phyloP scores from a whole-genome alignment of 2,888 invertebrate species.

The Phasia obesa region DNA sequence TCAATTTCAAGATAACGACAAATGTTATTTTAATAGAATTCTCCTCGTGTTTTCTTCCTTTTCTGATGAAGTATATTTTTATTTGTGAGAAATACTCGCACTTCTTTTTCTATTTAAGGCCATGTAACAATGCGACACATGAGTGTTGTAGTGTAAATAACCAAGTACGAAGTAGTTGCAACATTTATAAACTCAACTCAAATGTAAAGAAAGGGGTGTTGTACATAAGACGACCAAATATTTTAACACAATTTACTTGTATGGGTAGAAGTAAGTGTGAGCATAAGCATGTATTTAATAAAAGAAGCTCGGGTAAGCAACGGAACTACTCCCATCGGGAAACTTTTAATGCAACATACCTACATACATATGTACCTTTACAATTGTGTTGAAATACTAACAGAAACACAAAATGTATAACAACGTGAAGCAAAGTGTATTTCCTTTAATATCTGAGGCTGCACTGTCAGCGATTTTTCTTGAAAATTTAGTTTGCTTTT shows the following conservation, averaged over 20 bases:
- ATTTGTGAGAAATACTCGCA: conserved; percentile 5
- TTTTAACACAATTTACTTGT: conserved; percentile 9
- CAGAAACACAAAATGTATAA: conserved; percentile 28
- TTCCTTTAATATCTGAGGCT: conserved; percentile 61
- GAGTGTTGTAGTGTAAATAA: conserved; percentile 49
- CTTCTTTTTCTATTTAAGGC: conserved; percentile 17
- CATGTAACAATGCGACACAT: conserved; percentile 49
- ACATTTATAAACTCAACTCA: conserved; percentile 20
- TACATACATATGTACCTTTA: no score
- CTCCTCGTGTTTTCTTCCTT: conserved; percentile 35
- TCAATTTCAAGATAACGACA: conserved; percentile 65
- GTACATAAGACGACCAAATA: conserved; percentile 58
- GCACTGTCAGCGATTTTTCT: conserved; percentile 67
- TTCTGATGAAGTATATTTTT: conserved; percentile 22
- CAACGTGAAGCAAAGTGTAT: conserved; percentile 45
- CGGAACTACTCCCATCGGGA: conserved; percentile 43
- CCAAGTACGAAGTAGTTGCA: conserved; percentile 11
- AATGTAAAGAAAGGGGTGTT: conserved; percentile 39
- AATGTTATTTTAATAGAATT: conserved; percentile 68
- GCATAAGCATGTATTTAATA: conserved; percentile 15
- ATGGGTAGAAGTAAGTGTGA: conserved; percentile 18
- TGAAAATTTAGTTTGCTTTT: conserved; percentile 47
- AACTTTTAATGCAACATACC: conserved; percentile 36
- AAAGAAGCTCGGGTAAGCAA: conserved; percentile 1
- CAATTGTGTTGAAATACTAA: conserved; percentile 25